Evolutionary conservation across 1,140 invertebrate genomes (phyloP).

Genomic region (Papilio xuthus): DNA sequence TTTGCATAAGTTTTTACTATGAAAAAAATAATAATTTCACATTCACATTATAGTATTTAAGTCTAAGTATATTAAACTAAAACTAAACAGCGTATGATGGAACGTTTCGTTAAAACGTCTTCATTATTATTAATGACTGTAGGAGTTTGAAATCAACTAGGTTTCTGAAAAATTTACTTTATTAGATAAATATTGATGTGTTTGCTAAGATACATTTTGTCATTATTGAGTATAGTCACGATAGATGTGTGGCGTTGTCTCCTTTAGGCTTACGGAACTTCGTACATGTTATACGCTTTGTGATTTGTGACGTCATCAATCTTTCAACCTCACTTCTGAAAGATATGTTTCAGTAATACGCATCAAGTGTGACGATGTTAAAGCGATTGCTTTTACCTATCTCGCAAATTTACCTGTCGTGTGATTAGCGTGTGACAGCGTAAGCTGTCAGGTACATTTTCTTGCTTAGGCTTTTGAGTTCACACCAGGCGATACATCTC

Average conservation of each 20-base stretch:
- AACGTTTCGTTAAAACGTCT: background rate
- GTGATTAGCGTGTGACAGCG: background rate
- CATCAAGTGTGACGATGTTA: background rate
- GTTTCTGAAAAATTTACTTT: background rate
- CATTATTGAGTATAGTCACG: no score
- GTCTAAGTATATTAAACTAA: background rate
- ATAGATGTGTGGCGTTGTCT: no score
- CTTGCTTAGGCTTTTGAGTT: conserved; percentile 22
- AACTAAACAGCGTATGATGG: background rate
- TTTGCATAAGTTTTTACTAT: background rate
- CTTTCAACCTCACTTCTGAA: no score
- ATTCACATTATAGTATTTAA: background rate
- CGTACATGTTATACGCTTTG: no score
- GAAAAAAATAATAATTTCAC: no score
- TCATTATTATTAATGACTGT: background rate
- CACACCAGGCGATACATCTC: background rate
- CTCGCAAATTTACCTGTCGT: background rate
- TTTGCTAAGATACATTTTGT: background rate
- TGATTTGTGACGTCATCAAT: background rate
- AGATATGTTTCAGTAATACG: no score
- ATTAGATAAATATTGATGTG: background rate
- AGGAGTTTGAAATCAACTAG: background rate
- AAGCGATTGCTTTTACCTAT: background rate
- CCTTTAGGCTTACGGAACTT: no score
- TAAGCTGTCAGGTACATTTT: no score